Conservation (phyloP, 2,888 invertebrate genomes). For the Synergus laeviventris region DNA sequence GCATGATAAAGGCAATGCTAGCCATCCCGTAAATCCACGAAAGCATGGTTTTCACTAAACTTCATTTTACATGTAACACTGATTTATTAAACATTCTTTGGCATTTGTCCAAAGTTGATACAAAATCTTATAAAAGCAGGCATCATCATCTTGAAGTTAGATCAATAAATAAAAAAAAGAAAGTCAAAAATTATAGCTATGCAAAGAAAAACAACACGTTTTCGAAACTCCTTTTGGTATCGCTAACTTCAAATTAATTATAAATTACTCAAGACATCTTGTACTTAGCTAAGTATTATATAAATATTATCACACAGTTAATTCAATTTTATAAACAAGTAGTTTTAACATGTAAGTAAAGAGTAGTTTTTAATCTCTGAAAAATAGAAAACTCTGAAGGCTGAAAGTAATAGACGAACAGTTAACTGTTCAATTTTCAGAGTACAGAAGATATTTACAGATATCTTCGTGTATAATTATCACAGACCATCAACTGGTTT, state of each 20-base stretch:
- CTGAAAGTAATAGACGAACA: not conserved
- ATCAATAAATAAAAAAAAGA: slow-evolving; percentile 23
- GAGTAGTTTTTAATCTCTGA: slow-evolving; percentile 6
- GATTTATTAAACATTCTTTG: slow-evolving; percentile 12
- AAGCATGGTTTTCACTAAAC: not conserved
- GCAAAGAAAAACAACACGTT: not conserved
- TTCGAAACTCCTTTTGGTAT: not conserved
- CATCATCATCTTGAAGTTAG: slow-evolving; percentile 19
- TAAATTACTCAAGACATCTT: not conserved
- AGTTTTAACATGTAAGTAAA: not conserved
- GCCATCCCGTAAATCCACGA: not conserved
- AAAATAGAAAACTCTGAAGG: not conserved
- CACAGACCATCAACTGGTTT: slow-evolving; percentile 1
- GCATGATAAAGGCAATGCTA: slow-evolving; percentile 5
- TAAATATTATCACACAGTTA: not conserved
- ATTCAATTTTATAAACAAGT: not conserved
- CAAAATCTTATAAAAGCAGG: slow-evolving; percentile 3
- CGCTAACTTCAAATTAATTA: not conserved
- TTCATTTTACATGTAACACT: not conserved
- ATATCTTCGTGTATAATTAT: not conserved
- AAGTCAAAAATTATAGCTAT: not conserved
- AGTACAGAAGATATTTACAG: slow-evolving; percentile 16
- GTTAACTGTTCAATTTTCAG: not conserved
- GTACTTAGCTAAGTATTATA: not conserved
- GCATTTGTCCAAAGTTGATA: not conserved